Evolutionary conservation across 2,797 vertebrate genomes (phyloP).

Genomic region (Macroramphosus scolopax): DNA sequence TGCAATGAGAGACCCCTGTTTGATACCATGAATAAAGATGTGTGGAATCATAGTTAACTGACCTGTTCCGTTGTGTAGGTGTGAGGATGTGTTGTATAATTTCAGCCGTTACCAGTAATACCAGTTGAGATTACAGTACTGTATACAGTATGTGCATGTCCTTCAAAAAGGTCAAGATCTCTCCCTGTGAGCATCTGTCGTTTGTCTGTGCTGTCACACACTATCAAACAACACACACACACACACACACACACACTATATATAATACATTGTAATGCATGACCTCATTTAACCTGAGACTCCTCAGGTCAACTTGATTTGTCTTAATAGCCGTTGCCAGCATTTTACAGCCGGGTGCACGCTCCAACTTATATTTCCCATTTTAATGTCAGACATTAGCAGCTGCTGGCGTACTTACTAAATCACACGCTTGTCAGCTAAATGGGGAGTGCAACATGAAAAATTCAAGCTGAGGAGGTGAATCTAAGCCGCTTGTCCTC

Average conservation of each 20-base stretch:
- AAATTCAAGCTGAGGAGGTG: constrained; percentile 24
- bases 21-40: too few species aligned
- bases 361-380: constrained; percentile 17
- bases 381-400: constrained; percentile 45
- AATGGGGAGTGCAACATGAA: constrained; percentile 26
- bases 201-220: constrained; percentile 44
- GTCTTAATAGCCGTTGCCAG: constrained; percentile 4
- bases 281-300: constrained; percentile 11
- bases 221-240: constrained; percentile 17
- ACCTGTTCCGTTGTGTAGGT: too few species aligned
- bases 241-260: background rate
- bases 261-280: background rate
- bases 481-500: constrained; percentile 12
- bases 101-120: too few species aligned
- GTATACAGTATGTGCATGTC: too few species aligned
- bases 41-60: too few species aligned
- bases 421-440: constrained; percentile 40
- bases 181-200: constrained; percentile 26
- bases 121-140: too few species aligned
- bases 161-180: constrained; percentile 34
- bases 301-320: constrained; percentile 19
- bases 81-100: too few species aligned
- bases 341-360: background rate
- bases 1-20: too few species aligned
- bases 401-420: constrained; percentile 30